These are phyloP conservation scores for Spicauda simplicius DNA, from an alignment of 2,888 invertebrate species.

Conservation along the genomic window DNA sequence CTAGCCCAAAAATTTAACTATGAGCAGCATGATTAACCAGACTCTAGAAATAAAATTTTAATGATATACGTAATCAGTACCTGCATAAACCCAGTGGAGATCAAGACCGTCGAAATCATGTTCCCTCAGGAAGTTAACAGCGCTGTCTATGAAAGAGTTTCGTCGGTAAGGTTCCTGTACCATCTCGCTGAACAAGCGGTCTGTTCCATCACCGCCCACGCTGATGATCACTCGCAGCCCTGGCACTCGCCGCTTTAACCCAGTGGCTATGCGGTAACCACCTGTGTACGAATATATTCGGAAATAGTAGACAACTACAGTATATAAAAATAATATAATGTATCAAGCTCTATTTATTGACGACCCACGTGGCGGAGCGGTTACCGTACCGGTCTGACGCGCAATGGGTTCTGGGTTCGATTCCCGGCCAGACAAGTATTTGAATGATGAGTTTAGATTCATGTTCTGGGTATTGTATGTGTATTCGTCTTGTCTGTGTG, in stretches of 20 bases:
- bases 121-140: conserved; percentile 86
- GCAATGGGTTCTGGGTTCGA: too few species aligned
- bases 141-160: conserved; percentile 86
- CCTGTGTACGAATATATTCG: conserved; percentile 68
- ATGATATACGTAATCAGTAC: conserved; percentile 46
- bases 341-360: too few species aligned
- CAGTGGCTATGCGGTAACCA: conserved; percentile 89
- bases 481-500: too few species aligned
- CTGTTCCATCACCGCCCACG: conserved; percentile 88
- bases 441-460: too few species aligned
- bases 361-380: too few species aligned
- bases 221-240: conserved; percentile 89
- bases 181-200: conserved; percentile 86
- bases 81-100: conserved; percentile 91
- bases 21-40: too few species aligned
- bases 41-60: too few species aligned
- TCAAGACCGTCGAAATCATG: conserved; percentile 93
- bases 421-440: too few species aligned
- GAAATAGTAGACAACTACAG: background rate
- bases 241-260: conserved; percentile 87
- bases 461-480: too few species aligned
- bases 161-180: conserved; percentile 83
- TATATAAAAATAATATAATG: too few species aligned
- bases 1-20: too few species aligned
- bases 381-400: too few species aligned